phyloP scores from a whole-genome alignment of 1,140 invertebrate genomes.

The Hypothenemus hampei region DNA sequence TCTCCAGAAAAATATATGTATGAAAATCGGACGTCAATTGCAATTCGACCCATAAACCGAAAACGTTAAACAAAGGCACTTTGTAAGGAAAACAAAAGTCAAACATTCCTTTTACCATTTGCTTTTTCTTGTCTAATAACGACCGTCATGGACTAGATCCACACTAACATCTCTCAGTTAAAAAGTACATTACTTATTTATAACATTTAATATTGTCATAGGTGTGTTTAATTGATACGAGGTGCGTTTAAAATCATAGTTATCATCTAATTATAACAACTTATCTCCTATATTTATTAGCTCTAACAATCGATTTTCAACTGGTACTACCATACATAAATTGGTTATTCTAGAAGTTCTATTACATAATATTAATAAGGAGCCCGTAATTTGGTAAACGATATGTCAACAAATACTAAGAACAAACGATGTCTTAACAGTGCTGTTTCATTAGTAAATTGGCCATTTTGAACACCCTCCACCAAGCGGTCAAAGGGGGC shows the following conservation, averaged over 20 bases:
- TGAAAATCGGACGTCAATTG: too few species aligned
- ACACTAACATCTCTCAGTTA: conserved; percentile 4
- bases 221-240: conserved; percentile 37
- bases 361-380: neutral
- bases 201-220: conserved; percentile 12
- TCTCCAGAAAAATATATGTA: too few species aligned
- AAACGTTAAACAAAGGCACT: too few species aligned
- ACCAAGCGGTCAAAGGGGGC: conserved; percentile 46
- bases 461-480: conserved; percentile 53
- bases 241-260: neutral
- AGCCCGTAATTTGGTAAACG: neutral
- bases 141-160: conserved; percentile 11
- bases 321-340: neutral
- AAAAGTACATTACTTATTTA: neutral
- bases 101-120: too few species aligned
- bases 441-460: conserved; percentile 54
- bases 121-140: too few species aligned
- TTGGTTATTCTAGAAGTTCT: neutral
- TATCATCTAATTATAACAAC: neutral
- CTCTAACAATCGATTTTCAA: neutral
- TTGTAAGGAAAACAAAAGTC: too few species aligned
- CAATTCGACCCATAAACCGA: too few species aligned
- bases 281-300: neutral
- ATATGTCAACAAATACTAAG: neutral
- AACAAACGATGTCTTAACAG: conserved; percentile 42